Evolutionary conservation across 2,888 invertebrate genomes (phyloP), one percentile per base, ranked within the genome.

Genomic region (Griposia aprilina): DNA sequence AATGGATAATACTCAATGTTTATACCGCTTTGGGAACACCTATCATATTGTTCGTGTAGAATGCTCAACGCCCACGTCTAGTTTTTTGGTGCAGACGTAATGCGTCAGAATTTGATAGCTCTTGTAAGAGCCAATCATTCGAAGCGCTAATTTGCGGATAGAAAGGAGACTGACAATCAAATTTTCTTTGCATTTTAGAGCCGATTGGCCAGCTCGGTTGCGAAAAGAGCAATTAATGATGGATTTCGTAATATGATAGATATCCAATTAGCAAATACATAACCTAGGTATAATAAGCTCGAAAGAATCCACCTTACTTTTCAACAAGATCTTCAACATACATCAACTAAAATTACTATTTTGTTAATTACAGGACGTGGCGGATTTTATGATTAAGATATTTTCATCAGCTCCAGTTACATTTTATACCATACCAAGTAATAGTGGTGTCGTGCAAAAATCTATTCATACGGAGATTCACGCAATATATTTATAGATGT

Each of bases 401-500:
- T 59, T 62, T 67, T 57, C 48, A 65, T 45, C 59, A 36, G 52
- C 50, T 70, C 52, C 67, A 62, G 66, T 84, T 70, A 52, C 20
- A 41, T 75, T 82, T 76, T 75, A 78, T 63, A 50, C 86, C 75
- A 71, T 59, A 80, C 62, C 8, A 60, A 82, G 79, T 52, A 70
- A 66, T 74, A 45, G 57, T 62, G 45, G 65, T 74, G 68, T 68
- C 72, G 80, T 83, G 84, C 86, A 89, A 90, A 91, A 91, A 86
- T 80, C 62, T 80, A 81, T 81, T 81, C 78, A 45, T 63, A 71
- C 62, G 73, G 66, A 80, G 52, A 88, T 91, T 88, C 87, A 88
- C 85, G 91, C 92, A 92, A 92, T 55, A 69, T 82, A 80, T 80
- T 82, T 82, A 76, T 80, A 81, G 60, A 67, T 84, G 78, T 95